Evolutionary conservation across 1,140 invertebrate genomes (phyloP), one percentile per base, ranked within the genome.

Genomic region (Trichonephila inaurata): DNA sequence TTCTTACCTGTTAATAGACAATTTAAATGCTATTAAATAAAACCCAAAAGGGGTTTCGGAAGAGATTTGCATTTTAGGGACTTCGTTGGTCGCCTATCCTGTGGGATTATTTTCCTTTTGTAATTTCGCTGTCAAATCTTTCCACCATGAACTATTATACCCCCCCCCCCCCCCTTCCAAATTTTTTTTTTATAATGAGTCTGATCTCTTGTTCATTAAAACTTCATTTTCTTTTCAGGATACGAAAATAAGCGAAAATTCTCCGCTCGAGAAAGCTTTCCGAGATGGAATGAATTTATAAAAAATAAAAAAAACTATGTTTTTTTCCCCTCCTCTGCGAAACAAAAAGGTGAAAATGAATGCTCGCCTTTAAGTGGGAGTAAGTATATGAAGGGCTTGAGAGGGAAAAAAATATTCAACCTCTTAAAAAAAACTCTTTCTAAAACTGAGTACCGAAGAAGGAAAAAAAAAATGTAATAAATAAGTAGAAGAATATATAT

Each of bases 311-410:
- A 51, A 51, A 0, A 51, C 7, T 51, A 51, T 51, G 8, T 69
- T 8, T 24, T 69, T 69, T 69, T 69, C 8, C 4, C n/a, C 28
- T 18, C 24, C n/a, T 28, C 24, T 72, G 8, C 24, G 18, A 77
- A 77, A 77, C 72, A 33, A 77, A 77, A 77, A 77, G 72, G 72
- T 77, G 72, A 14, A 77, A 77, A 77, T 77, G 72, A 77, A 77
- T 19, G 72, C 28, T 6, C 28, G 28, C 18, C 72, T 16, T 40
- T 33, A 77, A 77, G 72, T 77, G 72, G 28, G 28, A 16, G 51
- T 12, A 51, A 51, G 33, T 77, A 33, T 33, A 77, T 69, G 66
- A 40, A 77, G 28, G 33, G 28, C 7, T 40, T 18, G 14, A 12
- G 66, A 24, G 24, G 66, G 8, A 4, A 24, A 69, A 69, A n/a